Conservation (phyloP, 2,888 invertebrate species). For the Linnaemya tessellans region DNA sequence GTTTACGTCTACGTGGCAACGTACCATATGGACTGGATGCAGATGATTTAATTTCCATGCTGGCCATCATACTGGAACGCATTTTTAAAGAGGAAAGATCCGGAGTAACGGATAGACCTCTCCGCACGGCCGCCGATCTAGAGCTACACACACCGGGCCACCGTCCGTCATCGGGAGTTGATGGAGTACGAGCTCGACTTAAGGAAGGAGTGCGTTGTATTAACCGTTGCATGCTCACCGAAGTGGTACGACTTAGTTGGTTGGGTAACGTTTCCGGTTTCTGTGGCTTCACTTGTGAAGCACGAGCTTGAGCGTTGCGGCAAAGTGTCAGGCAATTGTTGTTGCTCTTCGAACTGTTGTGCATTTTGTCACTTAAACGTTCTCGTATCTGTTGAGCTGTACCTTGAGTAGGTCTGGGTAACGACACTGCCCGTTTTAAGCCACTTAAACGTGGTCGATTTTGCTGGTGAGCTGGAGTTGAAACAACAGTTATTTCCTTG, state of each 20-base stretch:
- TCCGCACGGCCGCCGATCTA: conserved; percentile 74
- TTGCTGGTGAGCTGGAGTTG: conserved; percentile 80
- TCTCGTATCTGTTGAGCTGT: conserved; percentile 85
- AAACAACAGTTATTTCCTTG: conserved; percentile 52
- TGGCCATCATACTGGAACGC: conserved; percentile 76
- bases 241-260: conserved; percentile 82
- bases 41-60: conserved; percentile 67
- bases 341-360: conserved; percentile 77
- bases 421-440: conserved; percentile 84
- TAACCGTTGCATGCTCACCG: conserved; percentile 78
- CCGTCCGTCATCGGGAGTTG: conserved; percentile 88
- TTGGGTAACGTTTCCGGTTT: conserved; percentile 74
- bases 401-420: conserved; percentile 80
- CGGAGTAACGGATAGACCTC: conserved; percentile 80
- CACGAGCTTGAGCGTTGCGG: conserved; percentile 74
- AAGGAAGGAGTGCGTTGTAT: conserved; percentile 84
- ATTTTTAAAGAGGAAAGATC: conserved; percentile 79
- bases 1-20: conserved; percentile 89
- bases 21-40: conserved; percentile 91
- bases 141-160: conserved; percentile 84
- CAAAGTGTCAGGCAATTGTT: conserved; percentile 52
- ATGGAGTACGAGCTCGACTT: conserved; percentile 86
- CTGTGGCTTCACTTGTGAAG: conserved; percentile 77
- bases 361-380: conserved; percentile 85
- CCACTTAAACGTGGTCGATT: conserved; percentile 84